Evolutionary conservation across 2,113 vertebrate species (phyloP), one percentile per base, ranked within the genome.

Genomic region (Pipa parva): DNA sequence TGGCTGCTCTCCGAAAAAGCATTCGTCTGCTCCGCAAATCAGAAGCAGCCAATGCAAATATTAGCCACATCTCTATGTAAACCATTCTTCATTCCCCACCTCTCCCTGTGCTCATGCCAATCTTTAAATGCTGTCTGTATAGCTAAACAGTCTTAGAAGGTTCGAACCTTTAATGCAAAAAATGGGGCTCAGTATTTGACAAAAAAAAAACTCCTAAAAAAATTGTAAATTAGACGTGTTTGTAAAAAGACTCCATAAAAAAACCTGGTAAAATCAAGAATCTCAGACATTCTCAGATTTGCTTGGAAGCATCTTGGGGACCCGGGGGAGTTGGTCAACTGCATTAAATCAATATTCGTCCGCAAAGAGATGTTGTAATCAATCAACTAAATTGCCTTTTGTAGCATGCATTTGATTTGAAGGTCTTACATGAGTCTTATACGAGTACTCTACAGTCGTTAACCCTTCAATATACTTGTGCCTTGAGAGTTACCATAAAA

Each of bases 271-370:
- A 75, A 76, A 75, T 61, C 70, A 77, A 87, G 75, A 82, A 88
- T 83, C 78, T 83, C 86, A 82, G 75, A 76, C 76, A 60, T 50
- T 28, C 9, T 50, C 81, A 67, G 58, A 58, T 77, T 80, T 73
- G 78, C 75, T 60, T 9, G 49, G 77, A 66, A 83, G 71, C 63
- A 81, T 45, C 63, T 59, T 71, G 73, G 77, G 64, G 72, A 65
- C 79, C 77, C 75, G 50, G 74, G 79, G 77, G 79, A 85, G 77
- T 76, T 31, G 37, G 77, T 78, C 81, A 81, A 83, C 75, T 78
- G 83, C 79, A 84, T 87, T 81, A 84, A 87, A 91, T 89, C 86
- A 88, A 87, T 89, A 88, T 78, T 72, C 73, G 77, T 84, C 83
- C 83, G 81, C 87, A 88, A 85, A 74, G 63, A 86, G 81, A 84